Base-by-base conservation (phyloP, 2,797 vertebrate species). In the Phoebastria nigripes region DNA sequence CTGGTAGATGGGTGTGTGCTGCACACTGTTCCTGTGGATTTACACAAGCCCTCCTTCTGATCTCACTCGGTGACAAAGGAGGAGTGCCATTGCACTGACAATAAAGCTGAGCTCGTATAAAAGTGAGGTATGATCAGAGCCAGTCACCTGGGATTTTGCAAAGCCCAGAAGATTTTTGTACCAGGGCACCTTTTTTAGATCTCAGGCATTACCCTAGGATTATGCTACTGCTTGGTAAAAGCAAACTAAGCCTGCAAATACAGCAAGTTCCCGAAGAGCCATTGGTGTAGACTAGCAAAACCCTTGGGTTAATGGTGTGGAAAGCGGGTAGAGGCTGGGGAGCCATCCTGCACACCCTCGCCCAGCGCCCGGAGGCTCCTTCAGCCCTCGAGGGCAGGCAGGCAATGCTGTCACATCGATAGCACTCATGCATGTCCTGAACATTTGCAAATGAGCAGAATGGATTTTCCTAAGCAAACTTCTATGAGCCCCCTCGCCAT, bases 401-500 rank as follows among this genome's bases (percentile, higher is more conserved):
- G 47, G 19, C 8, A 9, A 22, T 3, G 1, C 19, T 2, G 0
- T n/a, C 56, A 33, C 24, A 31, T 52, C 2, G 0, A 33, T 3
- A 69, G 51, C 19, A 37, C 33, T 22, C 2, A 0, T 33, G 17
- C 2, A 8, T 10, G 8, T 44, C n/a, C n/a, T 31, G 8, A 51
- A 20, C 19, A 37, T 7, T 46, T 28, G 6, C 0, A 1, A 83
- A 62, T 11, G 12, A 71, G 31, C 54, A 42, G 25, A 10, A 4
- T 4, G 18, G 56, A 46, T 62, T 52, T 82, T 51, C 72, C 67
- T 8, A 12, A 31, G 24, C 4, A 17, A 37, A 59, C 24, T 37
- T 37, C 17, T 37, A 46, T 2, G 3, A 87, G 29, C 11, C 12
- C 12, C 15, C 15, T 5, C 20, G 7, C 9, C 31, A 47, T 12